Percentiles rank a stretch among this genome's conserved stretches.
Conservation (phyloP, 2,888 invertebrate species). For the Drosophila formosana region DNA sequence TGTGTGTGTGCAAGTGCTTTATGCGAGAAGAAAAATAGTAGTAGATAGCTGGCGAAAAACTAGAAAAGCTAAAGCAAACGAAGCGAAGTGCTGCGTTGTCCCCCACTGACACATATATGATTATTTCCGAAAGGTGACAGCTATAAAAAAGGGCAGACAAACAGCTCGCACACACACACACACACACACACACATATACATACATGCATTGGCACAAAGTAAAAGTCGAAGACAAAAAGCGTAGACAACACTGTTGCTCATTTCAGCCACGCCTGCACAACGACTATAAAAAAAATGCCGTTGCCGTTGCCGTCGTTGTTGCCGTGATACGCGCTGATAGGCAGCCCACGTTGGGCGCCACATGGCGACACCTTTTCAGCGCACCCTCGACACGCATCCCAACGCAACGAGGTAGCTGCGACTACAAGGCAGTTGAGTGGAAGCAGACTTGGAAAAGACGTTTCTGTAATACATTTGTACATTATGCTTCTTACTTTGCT, state of each 20-base stretch:
- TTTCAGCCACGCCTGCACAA: conserved; percentile 52
- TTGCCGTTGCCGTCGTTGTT: conserved; percentile 2
- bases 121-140: conserved; percentile 82
- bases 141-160: conserved; percentile 71
- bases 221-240: conserved; percentile 56
- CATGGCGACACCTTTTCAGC: conserved; percentile 48
- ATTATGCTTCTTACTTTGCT: too few relatives aligned
- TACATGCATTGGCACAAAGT: conserved; percentile 57
- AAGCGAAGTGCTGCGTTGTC: conserved; percentile 70
- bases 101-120: conserved; percentile 78
- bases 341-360: conserved; percentile 37
- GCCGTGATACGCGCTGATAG: conserved; percentile 8
- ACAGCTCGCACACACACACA: conserved; percentile 26
- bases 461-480: too few relatives aligned
- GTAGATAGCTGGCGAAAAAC: conserved; percentile 73
- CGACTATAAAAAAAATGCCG: conserved; percentile 54
- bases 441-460: too few relatives aligned
- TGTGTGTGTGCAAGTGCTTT: conserved; percentile 64
- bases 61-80: conserved; percentile 79
- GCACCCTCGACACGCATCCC: background rate
- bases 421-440: background rate
- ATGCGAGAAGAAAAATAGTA: conserved; percentile 73
- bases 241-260: conserved; percentile 73
- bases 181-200: conserved; percentile 26
- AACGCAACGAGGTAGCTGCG: conserved; percentile 3